Conservation (phyloP, 2,113 vertebrate genomes). For the Cavia aperea region DNA sequence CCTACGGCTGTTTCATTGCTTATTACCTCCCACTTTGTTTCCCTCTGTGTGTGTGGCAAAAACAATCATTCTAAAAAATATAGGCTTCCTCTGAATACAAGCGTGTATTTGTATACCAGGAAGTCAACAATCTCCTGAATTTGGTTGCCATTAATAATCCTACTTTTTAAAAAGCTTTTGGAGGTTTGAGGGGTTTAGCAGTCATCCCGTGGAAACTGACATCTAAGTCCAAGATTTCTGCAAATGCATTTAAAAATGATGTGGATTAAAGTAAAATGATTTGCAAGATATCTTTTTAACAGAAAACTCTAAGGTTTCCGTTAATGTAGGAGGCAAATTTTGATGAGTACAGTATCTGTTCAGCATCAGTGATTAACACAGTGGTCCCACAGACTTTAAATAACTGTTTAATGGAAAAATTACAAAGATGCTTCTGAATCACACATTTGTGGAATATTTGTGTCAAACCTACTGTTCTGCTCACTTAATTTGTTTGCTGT, state of each 20-base stretch:
- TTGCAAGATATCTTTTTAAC: conserved; percentile 21
- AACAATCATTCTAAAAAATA: conserved; percentile 79
- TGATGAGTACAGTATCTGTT: not conserved
- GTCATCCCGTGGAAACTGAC: conserved; percentile 31
- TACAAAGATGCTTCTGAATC: conserved; percentile 66
- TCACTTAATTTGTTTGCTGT: conserved; percentile 50
- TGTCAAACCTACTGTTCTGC: conserved; percentile 48
- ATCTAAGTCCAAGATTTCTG: not conserved
- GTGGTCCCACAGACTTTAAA: conserved; percentile 21
- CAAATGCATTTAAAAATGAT: conserved; percentile 27
- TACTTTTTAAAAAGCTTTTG: conserved; percentile 46
- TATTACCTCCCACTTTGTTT: conserved; percentile 80
- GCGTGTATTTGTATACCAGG: conserved; percentile 46
- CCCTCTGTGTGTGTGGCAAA: conserved; percentile 79
- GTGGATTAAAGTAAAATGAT: conserved; percentile 31
- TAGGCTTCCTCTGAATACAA: conserved; percentile 67
- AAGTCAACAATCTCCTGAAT: conserved; percentile 36
- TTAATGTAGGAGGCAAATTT: not conserved
- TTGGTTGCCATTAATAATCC: conserved; percentile 45
- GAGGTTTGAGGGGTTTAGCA: conserved; percentile 35
- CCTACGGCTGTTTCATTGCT: conserved; percentile 65
- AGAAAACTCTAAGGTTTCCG: conserved; percentile 38
- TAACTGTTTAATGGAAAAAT: conserved; percentile 66
- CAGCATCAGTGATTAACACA: conserved; percentile 25
- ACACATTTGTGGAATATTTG: conserved; percentile 50